Percentiles rank a stretch among this genome's conserved stretches.
Evolutionary conservation across 2,113 vertebrate genomes (phyloP).

Genomic region (Melanocharis versteri): DNA sequence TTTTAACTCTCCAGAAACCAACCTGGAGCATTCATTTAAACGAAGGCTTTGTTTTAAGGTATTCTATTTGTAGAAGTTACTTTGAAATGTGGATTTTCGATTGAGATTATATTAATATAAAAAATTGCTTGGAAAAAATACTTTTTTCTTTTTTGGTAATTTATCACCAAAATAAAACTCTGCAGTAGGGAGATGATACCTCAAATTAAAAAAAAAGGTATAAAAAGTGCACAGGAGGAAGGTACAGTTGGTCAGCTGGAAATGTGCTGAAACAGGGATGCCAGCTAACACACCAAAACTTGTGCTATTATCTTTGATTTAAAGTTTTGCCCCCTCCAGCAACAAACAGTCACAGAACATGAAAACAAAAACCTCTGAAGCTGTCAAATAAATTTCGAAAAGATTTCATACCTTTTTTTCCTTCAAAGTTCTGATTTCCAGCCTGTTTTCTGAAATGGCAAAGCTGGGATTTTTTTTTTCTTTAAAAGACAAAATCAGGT

Average conservation of each 20-base stretch:
- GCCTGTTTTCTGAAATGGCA: neutral
- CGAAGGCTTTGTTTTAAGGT: neutral
- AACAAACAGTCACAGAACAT: neutral
- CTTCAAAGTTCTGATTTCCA: neutral
- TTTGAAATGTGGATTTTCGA: neutral
- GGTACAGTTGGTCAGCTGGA: neutral
- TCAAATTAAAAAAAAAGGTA: neutral
- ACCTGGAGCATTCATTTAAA: neutral
- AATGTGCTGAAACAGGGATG: neutral
- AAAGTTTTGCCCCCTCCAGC: neutral
- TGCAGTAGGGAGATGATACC: neutral
- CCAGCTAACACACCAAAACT: neutral
- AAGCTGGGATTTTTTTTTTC: neutral
- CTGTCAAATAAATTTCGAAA: neutral
- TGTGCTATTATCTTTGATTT: neutral
- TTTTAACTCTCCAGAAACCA: neutral
- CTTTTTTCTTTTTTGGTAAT: neutral
- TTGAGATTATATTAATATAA: neutral
- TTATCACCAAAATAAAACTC: neutral
- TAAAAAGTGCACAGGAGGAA: neutral
- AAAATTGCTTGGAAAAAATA: neutral
- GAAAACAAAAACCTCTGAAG: neutral
- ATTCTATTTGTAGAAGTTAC: neutral
- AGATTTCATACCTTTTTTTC: accelerated
- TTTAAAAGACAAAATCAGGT: neutral